Evolutionary conservation across 2,113 vertebrate species (phyloP).

Genomic region (Toxotes jaculatrix): DNA sequence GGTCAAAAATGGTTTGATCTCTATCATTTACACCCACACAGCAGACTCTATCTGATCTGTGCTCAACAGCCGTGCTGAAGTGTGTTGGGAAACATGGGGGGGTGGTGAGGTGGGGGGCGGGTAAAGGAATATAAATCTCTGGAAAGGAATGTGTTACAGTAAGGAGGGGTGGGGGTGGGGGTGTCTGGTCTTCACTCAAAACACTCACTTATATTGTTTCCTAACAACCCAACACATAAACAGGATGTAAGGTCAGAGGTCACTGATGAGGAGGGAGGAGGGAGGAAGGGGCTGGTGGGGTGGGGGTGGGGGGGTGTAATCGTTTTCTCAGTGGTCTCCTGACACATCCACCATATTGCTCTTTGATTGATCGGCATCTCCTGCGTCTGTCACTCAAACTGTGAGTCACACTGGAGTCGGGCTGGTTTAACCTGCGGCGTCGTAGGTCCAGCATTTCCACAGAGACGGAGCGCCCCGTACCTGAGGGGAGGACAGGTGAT

Average conservation of each 20-base stretch:
- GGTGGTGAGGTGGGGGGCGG: too few species aligned
- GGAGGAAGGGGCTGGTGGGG: neutral
- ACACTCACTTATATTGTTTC: neutral
- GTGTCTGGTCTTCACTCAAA: neutral
- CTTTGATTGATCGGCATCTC: too few species aligned
- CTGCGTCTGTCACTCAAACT: too few species aligned
- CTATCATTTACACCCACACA: neutral
- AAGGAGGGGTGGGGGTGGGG: neutral
- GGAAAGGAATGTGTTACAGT: neutral
- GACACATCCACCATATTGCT: too few species aligned
- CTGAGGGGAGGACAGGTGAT: too few species aligned
- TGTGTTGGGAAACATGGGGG: neutral
- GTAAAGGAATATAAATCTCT: too few species aligned
- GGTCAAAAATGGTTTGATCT: neutral
- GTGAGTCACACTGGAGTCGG: too few species aligned
- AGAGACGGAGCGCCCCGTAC: too few species aligned
- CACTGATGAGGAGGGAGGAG: neutral
- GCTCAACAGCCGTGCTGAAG: neutral
- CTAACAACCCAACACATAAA: slow-evolving; percentile 15
- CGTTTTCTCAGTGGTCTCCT: neutral
- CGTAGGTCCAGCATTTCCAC: too few species aligned
- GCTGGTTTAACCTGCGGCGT: too few species aligned
- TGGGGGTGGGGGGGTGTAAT: neutral
- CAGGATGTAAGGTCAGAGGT: slow-evolving; percentile 48
- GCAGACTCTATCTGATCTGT: neutral